Evolutionary conservation across 2,888 invertebrate genomes (phyloP).

Genomic region (Drosophila melanosoma): DNA sequence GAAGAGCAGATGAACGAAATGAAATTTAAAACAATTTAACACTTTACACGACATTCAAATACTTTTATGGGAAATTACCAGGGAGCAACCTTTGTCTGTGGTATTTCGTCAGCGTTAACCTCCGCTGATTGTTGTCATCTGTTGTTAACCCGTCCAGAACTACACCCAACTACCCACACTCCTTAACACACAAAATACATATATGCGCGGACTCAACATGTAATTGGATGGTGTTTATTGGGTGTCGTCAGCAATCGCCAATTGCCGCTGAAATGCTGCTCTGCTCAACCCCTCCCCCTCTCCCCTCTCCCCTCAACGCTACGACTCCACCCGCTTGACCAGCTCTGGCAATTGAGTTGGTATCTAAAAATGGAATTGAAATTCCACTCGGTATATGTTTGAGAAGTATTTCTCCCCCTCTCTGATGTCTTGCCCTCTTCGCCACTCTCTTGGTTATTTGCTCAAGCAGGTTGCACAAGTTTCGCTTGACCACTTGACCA

Average conservation of each 20-base stretch:
- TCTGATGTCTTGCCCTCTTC: background rate
- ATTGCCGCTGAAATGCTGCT: slow-evolving; percentile 57
- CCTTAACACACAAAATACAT: slow-evolving; percentile 15
- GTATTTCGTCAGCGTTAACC: slow-evolving; percentile 64
- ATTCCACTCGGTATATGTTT: slow-evolving; percentile 21
- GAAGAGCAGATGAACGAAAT: slow-evolving; percentile 14
- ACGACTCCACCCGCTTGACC: slow-evolving; percentile 15
- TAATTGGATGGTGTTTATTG: slow-evolving; percentile 76
- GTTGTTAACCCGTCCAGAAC: slow-evolving; percentile 37
- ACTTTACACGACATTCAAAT: slow-evolving; percentile 80
- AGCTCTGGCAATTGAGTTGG: slow-evolving; percentile 54
- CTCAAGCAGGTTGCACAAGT: slow-evolving; percentile 12
- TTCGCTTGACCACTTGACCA: slow-evolving; percentile 15
- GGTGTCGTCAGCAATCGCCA: slow-evolving; percentile 77
- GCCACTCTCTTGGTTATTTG: slow-evolving; percentile 1
- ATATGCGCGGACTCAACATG: slow-evolving; percentile 31
- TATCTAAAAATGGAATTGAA: slow-evolving; percentile 41
- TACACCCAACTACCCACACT: slow-evolving; percentile 34
- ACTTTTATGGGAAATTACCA: slow-evolving; percentile 77
- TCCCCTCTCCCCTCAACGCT: background rate
- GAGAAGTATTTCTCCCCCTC: slow-evolving; percentile 11
- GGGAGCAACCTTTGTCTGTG: slow-evolving; percentile 54
- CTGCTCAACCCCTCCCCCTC: slow-evolving; percentile 8
- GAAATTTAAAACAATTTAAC: slow-evolving; percentile 79
- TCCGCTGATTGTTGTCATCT: slow-evolving; percentile 54